Conservation (phyloP, 2,888 invertebrate species). For the Iselma pallidipennis region DNA sequence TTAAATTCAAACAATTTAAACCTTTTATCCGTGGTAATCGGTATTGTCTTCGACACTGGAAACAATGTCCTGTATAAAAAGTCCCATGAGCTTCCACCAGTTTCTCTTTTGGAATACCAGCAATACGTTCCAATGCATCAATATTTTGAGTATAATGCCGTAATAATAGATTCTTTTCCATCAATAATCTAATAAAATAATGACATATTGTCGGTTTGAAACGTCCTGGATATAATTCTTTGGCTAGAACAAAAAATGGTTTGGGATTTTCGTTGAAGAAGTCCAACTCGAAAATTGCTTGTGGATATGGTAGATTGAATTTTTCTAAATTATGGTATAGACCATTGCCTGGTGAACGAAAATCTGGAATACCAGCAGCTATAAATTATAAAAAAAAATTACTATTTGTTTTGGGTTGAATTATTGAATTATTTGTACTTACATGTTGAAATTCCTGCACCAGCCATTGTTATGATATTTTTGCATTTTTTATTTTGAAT, state of each 20-base stretch:
- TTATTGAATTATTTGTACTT: constrained; percentile 53
- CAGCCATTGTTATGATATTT: constrained; percentile 91
- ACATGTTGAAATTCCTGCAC: constrained; percentile 97
- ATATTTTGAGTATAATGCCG: constrained; percentile 91
- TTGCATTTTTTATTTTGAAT: constrained; percentile 77
- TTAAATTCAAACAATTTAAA: too few relatives aligned
- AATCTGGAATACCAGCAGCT: constrained; percentile 97
- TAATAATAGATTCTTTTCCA: constrained; percentile 77
- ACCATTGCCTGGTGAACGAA: constrained; percentile 90
- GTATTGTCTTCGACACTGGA: constrained; percentile 74
- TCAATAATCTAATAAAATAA: constrained; percentile 84
- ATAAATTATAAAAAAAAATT: not conserved
- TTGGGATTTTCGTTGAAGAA: constrained; percentile 88
- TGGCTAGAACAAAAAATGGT: constrained; percentile 90
- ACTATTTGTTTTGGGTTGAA: not conserved
- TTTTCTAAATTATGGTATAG: constrained; percentile 90
- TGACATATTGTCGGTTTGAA: constrained; percentile 90
- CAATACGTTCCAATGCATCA: constrained; percentile 87
- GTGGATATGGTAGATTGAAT: constrained; percentile 88
- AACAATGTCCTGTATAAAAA: constrained; percentile 85
- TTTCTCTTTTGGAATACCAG: constrained; percentile 81
- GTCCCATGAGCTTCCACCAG: constrained; percentile 95
- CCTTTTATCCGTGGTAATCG: constrained; percentile 85
- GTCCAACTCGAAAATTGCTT: constrained; percentile 88
- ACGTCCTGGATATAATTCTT: constrained; percentile 83